These are phyloP conservation scores for human DNA, from an alignment of 2,113 vertebrate species.

Conservation along the genomic window DNA sequence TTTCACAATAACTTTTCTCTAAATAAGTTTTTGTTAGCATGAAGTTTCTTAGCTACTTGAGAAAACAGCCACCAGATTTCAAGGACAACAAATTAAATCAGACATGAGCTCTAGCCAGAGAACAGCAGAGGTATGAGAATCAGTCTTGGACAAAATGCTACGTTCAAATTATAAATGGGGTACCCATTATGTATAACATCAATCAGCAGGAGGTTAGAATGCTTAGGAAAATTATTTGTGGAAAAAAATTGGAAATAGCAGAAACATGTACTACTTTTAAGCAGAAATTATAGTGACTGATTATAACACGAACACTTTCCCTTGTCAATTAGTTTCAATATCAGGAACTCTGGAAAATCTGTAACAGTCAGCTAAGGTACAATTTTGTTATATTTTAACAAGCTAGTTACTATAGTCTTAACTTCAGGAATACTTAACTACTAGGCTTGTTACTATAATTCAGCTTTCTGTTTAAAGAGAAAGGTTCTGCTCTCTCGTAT, in stretches of 20 bases:
- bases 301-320: not conserved
- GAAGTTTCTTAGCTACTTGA: slow-evolving; percentile 42
- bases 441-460: not conserved
- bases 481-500: not conserved
- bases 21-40: slow-evolving; percentile 28
- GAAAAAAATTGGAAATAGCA: not conserved
- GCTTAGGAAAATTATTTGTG: not conserved
- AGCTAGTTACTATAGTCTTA: not conserved
- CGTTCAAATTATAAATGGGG: not conserved
- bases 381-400: not conserved
- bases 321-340: not conserved
- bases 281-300: not conserved
- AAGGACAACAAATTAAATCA: slow-evolving; percentile 52
- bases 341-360: not conserved
- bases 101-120: not conserved
- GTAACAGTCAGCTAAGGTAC: not conserved
- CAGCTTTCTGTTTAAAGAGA: not conserved
- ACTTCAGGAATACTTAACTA: not conserved
- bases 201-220: not conserved
- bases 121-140: not conserved
- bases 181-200: not conserved
- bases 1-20: slow-evolving; percentile 62
- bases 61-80: slow-evolving; percentile 39
- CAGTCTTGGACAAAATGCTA: not conserved
- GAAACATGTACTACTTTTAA: not conserved